These are phyloP conservation scores for Polyommatus icarus DNA, from an alignment of 2,888 invertebrate species.

Conservation along the genomic window DNA sequence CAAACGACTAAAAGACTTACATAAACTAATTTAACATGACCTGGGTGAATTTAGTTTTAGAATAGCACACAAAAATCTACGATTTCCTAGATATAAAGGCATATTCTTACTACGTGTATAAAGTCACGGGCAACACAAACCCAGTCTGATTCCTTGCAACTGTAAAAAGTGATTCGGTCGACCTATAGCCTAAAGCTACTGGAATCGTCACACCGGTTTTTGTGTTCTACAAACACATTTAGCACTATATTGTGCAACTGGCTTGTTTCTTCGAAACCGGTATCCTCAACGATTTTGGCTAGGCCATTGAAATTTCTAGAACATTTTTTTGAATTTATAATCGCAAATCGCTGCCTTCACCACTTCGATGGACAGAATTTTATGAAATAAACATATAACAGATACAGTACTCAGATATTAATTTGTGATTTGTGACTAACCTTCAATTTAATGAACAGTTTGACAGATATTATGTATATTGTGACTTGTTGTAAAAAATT, in stretches of 20 bases:
- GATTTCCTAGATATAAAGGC: not conserved
- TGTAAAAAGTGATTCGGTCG: not conserved
- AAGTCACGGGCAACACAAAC: not conserved
- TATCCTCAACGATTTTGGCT: not conserved
- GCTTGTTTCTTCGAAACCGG: not conserved
- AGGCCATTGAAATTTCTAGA: not conserved
- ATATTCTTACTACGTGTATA: not conserved
- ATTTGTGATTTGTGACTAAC: too few species aligned
- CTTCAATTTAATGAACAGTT: too few species aligned
- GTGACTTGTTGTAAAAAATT: too few species aligned
- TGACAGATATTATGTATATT: too few species aligned
- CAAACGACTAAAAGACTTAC: not conserved
- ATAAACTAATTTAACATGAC: not conserved
- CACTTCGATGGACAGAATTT: too few species aligned
- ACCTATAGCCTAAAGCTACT: not conserved
- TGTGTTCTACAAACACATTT: not conserved
- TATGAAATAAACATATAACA: too few species aligned
- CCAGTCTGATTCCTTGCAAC: not conserved
- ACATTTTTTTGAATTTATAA: not conserved
- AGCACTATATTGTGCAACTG: not conserved
- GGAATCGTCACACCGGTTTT: slow-evolving; percentile 1
- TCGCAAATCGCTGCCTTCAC: too few species aligned
- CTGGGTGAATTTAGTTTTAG: too few species aligned
- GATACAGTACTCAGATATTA: too few species aligned
- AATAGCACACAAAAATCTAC: not conserved